Base-by-base conservation (phyloP, 2,888 invertebrate species). In the Amitus sp. region DNA sequence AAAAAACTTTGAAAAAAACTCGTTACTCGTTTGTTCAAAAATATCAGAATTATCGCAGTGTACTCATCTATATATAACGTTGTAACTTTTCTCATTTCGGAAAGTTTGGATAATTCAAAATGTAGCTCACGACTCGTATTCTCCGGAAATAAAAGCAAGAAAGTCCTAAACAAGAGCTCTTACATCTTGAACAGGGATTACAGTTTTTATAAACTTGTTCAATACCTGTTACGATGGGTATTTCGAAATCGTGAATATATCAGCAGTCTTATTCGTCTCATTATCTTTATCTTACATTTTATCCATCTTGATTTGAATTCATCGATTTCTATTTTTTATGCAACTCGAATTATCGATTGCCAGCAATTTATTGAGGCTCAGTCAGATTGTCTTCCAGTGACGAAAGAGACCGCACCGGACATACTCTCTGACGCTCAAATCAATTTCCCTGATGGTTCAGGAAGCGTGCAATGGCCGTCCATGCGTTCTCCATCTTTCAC, bases 1-100 rank as follows among this genome's bases (percentile, higher is more conserved):
- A n/a, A n/a, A n/a, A n/a, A n/a, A n/a, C n/a, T n/a, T n/a, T n/a
- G n/a, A n/a, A n/a, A n/a, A n/a, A n/a, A n/a, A n/a, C n/a, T n/a
- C n/a, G n/a, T n/a, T n/a, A n/a, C n/a, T n/a, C n/a, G n/a, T n/a
- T n/a, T n/a, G n/a, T n/a, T n/a, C n/a, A n/a, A n/a, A n/a, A n/a
- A n/a, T n/a, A n/a, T n/a, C n/a, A n/a, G n/a, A n/a, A n/a, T n/a
- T n/a, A n/a, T n/a, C n/a, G n/a, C n/a, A n/a, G n/a, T n/a, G n/a
- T n/a, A n/a, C n/a, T n/a, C n/a, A n/a, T n/a, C n/a, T n/a, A n/a
- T n/a, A n/a, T 75, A 78, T 77, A 75, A 71, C 73, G 64, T 65
- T 66, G 66, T 75, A 78, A 78, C 75, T 78, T 78, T 78, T 77
- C 77, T 77, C 76, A 77, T 78, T 76, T 68, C 70, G 67, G 60